phyloP scores from a whole-genome alignment of 2,797 vertebrate species.

The Tapirus indicus region DNA sequence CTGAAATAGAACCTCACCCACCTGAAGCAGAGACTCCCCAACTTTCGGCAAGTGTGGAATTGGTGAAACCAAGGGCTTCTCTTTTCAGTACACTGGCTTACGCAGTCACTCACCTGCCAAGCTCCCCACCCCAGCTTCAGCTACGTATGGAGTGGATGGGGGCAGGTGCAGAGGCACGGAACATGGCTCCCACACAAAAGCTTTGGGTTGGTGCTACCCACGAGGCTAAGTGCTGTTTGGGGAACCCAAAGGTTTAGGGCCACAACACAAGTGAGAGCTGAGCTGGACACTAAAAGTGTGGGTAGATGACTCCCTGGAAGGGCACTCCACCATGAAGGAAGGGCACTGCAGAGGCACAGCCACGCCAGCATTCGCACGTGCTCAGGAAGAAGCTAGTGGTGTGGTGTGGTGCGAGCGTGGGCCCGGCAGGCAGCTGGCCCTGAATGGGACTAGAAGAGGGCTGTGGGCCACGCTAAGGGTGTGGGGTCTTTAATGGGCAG shows the following conservation, averaged over 20 bases:
- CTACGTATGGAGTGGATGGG: rapidly evolving
- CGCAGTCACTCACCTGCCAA: rapidly evolving
- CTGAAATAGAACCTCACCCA: neutral
- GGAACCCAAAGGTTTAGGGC: neutral
- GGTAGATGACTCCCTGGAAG: neutral
- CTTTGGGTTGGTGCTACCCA: rapidly evolving
- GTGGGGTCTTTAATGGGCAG: rapidly evolving
- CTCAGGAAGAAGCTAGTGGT: neutral
- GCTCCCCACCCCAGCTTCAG: neutral
- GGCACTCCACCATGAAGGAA: neutral
- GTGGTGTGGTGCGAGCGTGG: rapidly evolving
- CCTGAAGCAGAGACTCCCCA: neutral
- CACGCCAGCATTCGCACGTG: rapidly evolving
- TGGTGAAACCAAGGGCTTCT: neutral
- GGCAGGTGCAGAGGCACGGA: rapidly evolving
- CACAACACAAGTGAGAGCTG: neutral
- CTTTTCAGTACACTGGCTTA: rapidly evolving
- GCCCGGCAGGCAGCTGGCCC: neutral
- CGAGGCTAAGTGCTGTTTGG: rapidly evolving
- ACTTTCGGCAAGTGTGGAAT: neutral
- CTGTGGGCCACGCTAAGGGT: rapidly evolving
- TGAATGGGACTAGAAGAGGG: rapidly evolving
- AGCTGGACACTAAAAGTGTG: rapidly evolving
- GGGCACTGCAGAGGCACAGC: rapidly evolving
- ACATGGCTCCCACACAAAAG: rapidly evolving